These are phyloP conservation scores for Linhomoeus sp. DNA, from an alignment of 2,888 invertebrate species.

Conservation along the genomic window DNA sequence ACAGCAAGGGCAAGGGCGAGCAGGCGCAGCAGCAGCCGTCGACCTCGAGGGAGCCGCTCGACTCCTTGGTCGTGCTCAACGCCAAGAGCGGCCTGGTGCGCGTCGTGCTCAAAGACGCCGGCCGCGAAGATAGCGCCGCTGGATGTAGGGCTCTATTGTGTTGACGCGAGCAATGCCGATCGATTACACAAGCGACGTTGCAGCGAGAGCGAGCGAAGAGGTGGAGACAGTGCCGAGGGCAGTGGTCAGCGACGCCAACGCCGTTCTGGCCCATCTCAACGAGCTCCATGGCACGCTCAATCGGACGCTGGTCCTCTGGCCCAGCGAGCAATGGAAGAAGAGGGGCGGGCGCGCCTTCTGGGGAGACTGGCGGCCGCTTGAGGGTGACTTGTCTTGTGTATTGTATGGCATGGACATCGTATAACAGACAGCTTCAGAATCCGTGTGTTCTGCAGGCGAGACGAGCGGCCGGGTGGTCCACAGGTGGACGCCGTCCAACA, in stretches of 20 bases:
- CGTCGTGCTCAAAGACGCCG: too few species aligned
- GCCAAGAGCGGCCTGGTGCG: background rate
- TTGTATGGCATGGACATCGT: background rate
- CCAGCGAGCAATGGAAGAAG: conserved; percentile 61
- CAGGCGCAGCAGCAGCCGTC: too few species aligned
- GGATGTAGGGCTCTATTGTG: too few species aligned
- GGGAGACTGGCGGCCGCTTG: conserved; percentile 57
- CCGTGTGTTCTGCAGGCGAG: too few species aligned
- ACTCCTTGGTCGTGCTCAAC: background rate
- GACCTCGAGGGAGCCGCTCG: too few species aligned
- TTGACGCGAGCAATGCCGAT: too few species aligned
- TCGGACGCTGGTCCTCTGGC: conserved; percentile 51
- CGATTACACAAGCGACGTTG: too few species aligned
- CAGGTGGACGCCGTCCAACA: conserved; percentile 74
- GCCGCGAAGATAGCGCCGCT: too few species aligned
- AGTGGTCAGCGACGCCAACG: background rate
- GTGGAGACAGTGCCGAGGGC: background rate
- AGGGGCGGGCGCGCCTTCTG: conserved; percentile 45
- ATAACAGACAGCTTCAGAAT: too few species aligned
- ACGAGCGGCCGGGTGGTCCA: too few species aligned
- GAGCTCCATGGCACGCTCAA: conserved; percentile 1
- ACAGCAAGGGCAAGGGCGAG: too few species aligned
- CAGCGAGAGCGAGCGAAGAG: too few species aligned
- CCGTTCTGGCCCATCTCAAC: conserved; percentile 3
- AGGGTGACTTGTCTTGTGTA: conserved; percentile 52